Percentiles rank a stretch among this genome's conserved stretches.
phyloP scores from a whole-genome alignment of 2,797 vertebrate species.

The Miichthys miiuy region DNA sequence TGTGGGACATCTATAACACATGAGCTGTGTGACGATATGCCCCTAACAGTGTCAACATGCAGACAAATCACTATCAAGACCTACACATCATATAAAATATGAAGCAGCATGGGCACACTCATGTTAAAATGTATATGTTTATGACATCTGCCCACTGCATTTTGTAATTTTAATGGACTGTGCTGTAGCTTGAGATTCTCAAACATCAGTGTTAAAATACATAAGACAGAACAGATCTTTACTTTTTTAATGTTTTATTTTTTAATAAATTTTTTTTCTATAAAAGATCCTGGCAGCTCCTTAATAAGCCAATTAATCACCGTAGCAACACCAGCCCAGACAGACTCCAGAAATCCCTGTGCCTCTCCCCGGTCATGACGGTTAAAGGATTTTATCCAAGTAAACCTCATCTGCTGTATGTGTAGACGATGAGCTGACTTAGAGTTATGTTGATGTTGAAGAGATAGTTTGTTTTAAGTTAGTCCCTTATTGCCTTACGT shows the following conservation, averaged over 20 bases:
- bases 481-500: no score
- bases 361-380: no score
- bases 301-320: no score
- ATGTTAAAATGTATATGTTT: conserved; percentile 56
- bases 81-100: conserved; percentile 68
- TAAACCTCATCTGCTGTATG: no score
- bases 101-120: conserved; percentile 33
- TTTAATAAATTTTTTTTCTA: background rate
- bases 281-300: no score
- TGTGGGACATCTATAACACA: conserved; percentile 73
- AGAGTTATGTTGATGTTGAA: no score
- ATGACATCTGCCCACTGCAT: background rate
- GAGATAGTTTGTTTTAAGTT: no score
- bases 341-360: no score
- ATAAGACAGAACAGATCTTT: background rate
- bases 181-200: background rate
- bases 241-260: background rate
- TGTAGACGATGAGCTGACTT: no score
- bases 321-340: no score
- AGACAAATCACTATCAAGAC: conserved; percentile 44
- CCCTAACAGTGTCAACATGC: conserved; percentile 37
- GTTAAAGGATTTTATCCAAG: no score
- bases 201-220: background rate
- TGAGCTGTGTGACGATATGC: conserved; percentile 42
- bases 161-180: conserved; percentile 44